Conservation (phyloP, 2,888 invertebrate genomes). For the Agrochola macilenta region DNA sequence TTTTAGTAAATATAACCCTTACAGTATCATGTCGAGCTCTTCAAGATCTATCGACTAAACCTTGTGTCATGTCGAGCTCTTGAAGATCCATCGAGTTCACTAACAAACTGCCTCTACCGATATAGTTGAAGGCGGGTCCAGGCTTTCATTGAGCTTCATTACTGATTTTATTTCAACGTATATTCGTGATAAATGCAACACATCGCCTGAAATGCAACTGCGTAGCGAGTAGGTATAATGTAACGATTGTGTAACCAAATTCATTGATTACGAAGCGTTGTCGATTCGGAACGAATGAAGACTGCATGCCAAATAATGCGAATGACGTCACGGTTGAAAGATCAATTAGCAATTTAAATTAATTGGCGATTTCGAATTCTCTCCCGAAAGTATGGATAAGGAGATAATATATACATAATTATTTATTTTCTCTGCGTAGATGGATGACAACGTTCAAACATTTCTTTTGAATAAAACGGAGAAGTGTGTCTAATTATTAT, state of each 20-base stretch:
- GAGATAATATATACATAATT: neutral
- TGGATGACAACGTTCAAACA: too few species aligned
- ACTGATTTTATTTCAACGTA: neutral
- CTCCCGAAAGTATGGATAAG: neutral
- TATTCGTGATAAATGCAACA: conserved; percentile 2
- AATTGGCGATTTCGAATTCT: conserved; percentile 35
- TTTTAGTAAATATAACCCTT: neutral
- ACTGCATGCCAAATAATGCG: conserved; percentile 58
- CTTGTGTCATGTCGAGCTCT: too few species aligned
- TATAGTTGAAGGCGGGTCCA: too few species aligned
- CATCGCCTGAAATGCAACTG: conserved; percentile 22
- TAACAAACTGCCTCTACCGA: neutral
- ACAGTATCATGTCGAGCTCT: neutral
- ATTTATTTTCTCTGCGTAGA: neutral
- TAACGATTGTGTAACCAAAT: conserved; percentile 56
- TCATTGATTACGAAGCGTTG: conserved; percentile 58
- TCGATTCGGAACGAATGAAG: conserved; percentile 58
- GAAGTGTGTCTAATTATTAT: neutral
- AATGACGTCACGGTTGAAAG: conserved; percentile 60
- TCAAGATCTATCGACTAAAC: too few species aligned
- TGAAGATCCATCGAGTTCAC: neutral
- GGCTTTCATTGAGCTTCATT: neutral
- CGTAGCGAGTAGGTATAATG: conserved; percentile 19
- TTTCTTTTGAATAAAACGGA: neutral
- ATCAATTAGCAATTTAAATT: conserved; percentile 58